Percentiles rank a stretch among this genome's conserved stretches.
These are phyloP conservation scores for Boulengeromyrus knoepffleri DNA, from an alignment of 2,113 vertebrate genomes.

Conservation along the genomic window DNA sequence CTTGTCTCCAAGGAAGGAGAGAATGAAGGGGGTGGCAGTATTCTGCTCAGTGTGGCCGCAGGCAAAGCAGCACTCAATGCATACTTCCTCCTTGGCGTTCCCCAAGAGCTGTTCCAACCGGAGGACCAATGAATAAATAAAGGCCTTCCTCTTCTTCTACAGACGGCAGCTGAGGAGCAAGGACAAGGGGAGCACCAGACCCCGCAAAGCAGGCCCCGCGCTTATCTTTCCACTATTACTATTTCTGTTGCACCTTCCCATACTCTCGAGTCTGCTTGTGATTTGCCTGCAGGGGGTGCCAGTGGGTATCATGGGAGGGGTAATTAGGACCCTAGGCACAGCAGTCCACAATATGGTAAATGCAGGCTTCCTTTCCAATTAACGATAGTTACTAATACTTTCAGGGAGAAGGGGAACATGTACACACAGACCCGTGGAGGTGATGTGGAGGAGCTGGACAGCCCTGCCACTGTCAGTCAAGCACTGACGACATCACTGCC, in stretches of 20 bases:
- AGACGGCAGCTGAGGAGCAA: background rate
- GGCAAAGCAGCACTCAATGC: slow-evolving; percentile 39
- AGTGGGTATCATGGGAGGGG: background rate
- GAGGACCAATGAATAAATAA: slow-evolving; percentile 52
- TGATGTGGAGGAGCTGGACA: background rate
- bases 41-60: slow-evolving; percentile 29
- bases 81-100: slow-evolving; percentile 44
- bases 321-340: background rate
- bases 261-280: background rate
- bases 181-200: background rate
- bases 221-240: background rate
- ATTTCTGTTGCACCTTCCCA: background rate
- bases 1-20: background rate
- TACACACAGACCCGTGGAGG: background rate
- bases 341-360: background rate
- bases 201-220: background rate
- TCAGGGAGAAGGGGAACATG: background rate
- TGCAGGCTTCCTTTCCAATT: background rate
- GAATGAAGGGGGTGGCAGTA: slow-evolving; percentile 4
- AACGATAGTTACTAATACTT: background rate
- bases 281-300: background rate
- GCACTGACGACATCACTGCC: background rate
- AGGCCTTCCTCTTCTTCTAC: slow-evolving; percentile 29
- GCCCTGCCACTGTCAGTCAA: background rate
- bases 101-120: slow-evolving; percentile 29